Evolutionary conservation across 2,113 vertebrate species (phyloP).

Genomic region (Datnioides undecimradiatus): DNA sequence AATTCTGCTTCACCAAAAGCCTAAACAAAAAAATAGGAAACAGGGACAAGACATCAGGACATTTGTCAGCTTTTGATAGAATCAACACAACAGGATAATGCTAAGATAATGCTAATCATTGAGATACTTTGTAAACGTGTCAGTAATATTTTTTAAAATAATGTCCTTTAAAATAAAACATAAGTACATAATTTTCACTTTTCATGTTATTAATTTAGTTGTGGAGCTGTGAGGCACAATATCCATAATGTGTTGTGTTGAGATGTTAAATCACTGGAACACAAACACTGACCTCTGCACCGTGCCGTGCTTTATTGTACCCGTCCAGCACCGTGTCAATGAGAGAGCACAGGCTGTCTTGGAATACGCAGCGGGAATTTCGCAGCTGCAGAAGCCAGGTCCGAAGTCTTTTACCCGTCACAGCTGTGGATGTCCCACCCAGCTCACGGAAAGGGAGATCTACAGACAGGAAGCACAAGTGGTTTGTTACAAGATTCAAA

Average conservation of each 20-base stretch:
- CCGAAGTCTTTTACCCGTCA: conserved; percentile 91
- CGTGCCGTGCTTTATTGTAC: conserved; percentile 91
- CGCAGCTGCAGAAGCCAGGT: conserved; percentile 91
- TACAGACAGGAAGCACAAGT: conserved; percentile 59
- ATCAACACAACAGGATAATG: background rate
- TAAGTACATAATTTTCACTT: too few relatives aligned
- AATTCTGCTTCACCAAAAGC: conserved; percentile 91
- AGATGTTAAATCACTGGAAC: background rate
- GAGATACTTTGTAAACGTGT: background rate
- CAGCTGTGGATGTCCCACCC: conserved; percentile 85
- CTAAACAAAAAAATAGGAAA: conserved; percentile 72
- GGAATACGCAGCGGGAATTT: conserved; percentile 86
- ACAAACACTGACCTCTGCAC: conserved; percentile 86
- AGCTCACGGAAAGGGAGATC: conserved; percentile 89
- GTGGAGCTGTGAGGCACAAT: background rate
- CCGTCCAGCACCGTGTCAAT: conserved; percentile 91
- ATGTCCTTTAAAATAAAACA: background rate
- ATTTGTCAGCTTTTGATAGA: background rate
- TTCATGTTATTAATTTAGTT: background rate
- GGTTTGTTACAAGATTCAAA: background rate
- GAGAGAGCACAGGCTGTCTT: conserved; percentile 85
- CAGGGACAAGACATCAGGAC: background rate
- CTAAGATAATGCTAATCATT: background rate
- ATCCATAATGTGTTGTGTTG: background rate
- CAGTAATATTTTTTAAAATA: background rate